Evolutionary conservation across 2,797 vertebrate genomes (phyloP).

Genomic region (Falco biarmicus): DNA sequence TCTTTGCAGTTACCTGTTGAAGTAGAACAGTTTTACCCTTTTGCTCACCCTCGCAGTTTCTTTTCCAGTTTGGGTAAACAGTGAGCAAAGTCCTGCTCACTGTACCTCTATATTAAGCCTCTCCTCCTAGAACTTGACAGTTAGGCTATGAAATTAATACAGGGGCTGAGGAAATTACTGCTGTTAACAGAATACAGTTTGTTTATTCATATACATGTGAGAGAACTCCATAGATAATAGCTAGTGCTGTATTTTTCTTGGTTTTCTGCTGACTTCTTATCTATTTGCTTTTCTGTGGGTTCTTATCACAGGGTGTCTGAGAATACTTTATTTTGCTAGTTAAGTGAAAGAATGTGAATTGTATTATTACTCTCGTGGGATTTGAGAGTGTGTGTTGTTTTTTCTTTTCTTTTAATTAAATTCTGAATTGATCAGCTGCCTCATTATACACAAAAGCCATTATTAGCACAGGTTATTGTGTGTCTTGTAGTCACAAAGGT

Average conservation of each 20-base stretch:
- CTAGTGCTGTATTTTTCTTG: not conserved
- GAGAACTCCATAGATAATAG: not conserved
- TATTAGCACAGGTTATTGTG: not conserved
- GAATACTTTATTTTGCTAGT: not conserved
- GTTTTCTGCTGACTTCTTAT: not conserved
- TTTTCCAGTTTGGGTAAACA: constrained; percentile 74
- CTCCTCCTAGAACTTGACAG: constrained; percentile 74
- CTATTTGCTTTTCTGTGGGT: not conserved
- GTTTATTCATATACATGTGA: not conserved
- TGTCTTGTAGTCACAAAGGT: not conserved
- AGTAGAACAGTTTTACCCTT: constrained; percentile 57
- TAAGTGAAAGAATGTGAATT: not conserved
- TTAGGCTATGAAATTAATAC: constrained; percentile 72
- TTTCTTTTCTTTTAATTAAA: not conserved
- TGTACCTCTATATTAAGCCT: constrained; percentile 60
- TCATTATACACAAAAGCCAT: not conserved
- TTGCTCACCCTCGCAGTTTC: constrained; percentile 50
- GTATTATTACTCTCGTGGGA: not conserved
- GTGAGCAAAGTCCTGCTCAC: constrained; percentile 71
- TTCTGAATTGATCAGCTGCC: not conserved
- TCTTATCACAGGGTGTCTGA: not conserved
- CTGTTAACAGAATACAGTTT: not conserved
- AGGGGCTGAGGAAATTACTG: constrained; percentile 75
- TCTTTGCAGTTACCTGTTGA: constrained; percentile 23
- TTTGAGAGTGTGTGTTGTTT: too few relatives aligned